Percentiles rank a stretch among this genome's conserved stretches.
Evolutionary conservation across 1,140 invertebrate genomes (phyloP).

Genomic region (Sarcophaga peregrina): DNA sequence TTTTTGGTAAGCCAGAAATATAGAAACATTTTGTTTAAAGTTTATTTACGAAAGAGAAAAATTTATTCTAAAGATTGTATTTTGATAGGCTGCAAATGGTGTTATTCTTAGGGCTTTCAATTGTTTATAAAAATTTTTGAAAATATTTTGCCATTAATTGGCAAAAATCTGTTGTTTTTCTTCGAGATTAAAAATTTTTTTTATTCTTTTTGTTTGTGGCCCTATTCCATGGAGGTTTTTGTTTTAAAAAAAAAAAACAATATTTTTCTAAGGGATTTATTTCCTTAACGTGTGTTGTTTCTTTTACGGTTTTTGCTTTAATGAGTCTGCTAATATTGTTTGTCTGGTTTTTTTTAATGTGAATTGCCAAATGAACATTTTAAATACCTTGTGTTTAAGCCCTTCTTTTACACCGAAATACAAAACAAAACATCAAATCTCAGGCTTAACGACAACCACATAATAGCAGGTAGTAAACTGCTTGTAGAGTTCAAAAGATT

Average conservation of each 20-base stretch:
- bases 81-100: too few species aligned
- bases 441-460: background rate
- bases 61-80: too few species aligned
- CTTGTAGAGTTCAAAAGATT: background rate
- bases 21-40: too few species aligned
- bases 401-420: constrained; percentile 19
- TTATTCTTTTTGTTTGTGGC: background rate
- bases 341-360: background rate
- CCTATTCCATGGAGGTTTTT: background rate
- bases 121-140: background rate
- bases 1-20: constrained; percentile 24
- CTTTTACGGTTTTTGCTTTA: background rate
- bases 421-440: background rate
- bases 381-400: constrained; percentile 23
- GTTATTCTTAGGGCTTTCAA: too few species aligned
- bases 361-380: background rate
- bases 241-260: background rate
- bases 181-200: background rate
- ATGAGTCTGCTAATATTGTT: constrained; percentile 27
- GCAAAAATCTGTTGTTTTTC: constrained; percentile 25
- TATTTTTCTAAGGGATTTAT: constrained; percentile 29
- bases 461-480: constrained; percentile 25
- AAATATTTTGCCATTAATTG: constrained; percentile 30
- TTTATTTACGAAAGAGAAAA: background rate
- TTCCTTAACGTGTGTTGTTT: background rate